Evolutionary conservation across 1,140 invertebrate species (phyloP).

Genomic region (Saccostrea cuccullata): DNA sequence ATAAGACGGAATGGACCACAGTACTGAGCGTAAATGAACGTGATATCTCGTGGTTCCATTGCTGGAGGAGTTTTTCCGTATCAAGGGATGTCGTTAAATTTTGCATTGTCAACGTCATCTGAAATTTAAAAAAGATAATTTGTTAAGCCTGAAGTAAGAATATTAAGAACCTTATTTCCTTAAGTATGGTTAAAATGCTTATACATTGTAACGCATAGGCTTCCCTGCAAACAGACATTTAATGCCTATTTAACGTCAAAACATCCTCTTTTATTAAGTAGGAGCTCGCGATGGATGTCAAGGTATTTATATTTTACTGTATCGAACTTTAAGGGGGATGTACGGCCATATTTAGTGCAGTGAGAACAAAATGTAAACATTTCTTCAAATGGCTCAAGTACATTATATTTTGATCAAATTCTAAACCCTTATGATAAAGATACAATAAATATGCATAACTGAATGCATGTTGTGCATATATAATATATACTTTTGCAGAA

Average conservation of each 20-base stretch:
- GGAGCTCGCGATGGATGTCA: neutral
- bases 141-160: neutral
- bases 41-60: slow-evolving; percentile 27
- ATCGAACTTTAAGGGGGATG: slow-evolving; percentile 14
- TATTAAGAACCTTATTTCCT: neutral
- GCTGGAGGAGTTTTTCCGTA: neutral
- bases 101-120: slow-evolving; percentile 19
- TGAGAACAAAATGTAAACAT: too few species aligned
- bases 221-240: neutral
- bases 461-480: too few species aligned
- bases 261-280: neutral
- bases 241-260: neutral
- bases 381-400: too few species aligned
- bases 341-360: too few species aligned
- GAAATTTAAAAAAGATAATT: neutral
- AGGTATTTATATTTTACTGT: slow-evolving; percentile 3
- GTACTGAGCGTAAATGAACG: slow-evolving; percentile 18
- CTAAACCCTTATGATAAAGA: too few species aligned
- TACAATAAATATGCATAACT: too few species aligned
- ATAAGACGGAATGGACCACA: slow-evolving; percentile 23
- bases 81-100: neutral
- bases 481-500: too few species aligned
- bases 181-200: neutral
- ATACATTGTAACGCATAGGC: neutral
- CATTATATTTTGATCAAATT: too few species aligned